A percentile compares a stretch with the other conserved stretches of the same genome.
Evolutionary conservation across 2,888 invertebrate species (phyloP).

Genomic region (Choristoneura rosaceana): DNA sequence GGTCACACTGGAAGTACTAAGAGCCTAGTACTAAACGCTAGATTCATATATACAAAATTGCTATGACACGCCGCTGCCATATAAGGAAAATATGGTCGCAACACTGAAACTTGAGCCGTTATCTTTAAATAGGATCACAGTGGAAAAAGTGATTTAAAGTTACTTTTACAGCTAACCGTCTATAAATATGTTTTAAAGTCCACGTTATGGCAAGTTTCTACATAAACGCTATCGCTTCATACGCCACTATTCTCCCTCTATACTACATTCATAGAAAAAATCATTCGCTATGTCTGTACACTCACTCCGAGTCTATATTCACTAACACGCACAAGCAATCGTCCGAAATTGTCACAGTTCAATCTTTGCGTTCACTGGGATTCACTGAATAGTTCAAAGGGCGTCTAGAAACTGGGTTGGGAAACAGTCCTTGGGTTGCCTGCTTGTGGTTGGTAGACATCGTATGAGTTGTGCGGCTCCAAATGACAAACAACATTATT

Average conservation of each 20-base stretch:
- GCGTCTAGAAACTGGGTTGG: conserved; percentile 79
- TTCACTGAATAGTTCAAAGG: conserved; percentile 24
- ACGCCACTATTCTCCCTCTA: conserved; percentile 72
- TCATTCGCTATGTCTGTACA: conserved; percentile 79
- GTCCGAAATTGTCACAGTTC: conserved; percentile 35
- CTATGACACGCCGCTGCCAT: conserved; percentile 57
- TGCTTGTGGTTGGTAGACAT: conserved; percentile 77
- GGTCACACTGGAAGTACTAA: conserved; percentile 81
- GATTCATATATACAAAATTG: conserved; percentile 71
- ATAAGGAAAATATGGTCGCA: conserved; percentile 68
- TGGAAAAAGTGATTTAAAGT: conserved; percentile 83
- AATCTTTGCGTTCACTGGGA: conserved; percentile 42
- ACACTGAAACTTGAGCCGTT: conserved; percentile 81
- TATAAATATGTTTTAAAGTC: conserved; percentile 72
- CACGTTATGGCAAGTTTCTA: conserved; percentile 84
- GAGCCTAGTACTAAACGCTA: conserved; percentile 72
- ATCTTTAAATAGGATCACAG: conserved; percentile 84
- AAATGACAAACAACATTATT: conserved; percentile 94
- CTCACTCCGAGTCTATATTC: conserved; percentile 52
- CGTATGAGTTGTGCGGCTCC: conserved; percentile 88
- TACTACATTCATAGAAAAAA: conserved; percentile 81
- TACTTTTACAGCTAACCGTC: conserved; percentile 67
- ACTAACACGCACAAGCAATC: conserved; percentile 57
- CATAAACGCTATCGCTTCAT: conserved; percentile 73
- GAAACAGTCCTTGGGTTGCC: conserved; percentile 81